Conservation (phyloP, 2,113 vertebrate genomes). For the Clarias gariepinus region DNA sequence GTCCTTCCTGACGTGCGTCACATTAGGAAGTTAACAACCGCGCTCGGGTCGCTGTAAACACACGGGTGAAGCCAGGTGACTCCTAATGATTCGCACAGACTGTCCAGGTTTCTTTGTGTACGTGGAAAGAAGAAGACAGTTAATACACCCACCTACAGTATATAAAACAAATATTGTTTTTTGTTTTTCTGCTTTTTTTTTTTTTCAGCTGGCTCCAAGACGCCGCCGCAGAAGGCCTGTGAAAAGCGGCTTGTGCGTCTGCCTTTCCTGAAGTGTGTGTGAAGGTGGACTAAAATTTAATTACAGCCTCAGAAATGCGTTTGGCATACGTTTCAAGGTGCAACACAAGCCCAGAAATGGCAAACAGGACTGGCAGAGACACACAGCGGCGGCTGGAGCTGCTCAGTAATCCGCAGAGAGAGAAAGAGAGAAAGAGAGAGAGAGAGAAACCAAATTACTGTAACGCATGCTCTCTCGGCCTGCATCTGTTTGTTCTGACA, state of each 20-base stretch:
- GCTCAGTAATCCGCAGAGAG: slow-evolving; percentile 74
- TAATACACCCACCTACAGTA: background rate
- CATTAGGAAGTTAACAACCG: slow-evolving; percentile 1
- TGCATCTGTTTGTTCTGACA: slow-evolving; percentile 43
- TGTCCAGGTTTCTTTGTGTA: background rate
- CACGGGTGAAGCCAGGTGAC: background rate
- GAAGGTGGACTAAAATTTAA: slow-evolving; percentile 81
- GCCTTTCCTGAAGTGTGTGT: slow-evolving; percentile 73
- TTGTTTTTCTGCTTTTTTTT: background rate
- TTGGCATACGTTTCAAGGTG: slow-evolving; percentile 84
- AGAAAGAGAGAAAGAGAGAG: slow-evolving; percentile 16
- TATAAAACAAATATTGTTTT: background rate
- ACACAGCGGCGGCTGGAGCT: slow-evolving; percentile 69
- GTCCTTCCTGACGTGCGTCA: slow-evolving; percentile 16
- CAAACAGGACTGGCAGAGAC: slow-evolving; percentile 72
- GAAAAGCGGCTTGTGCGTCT: slow-evolving; percentile 49
- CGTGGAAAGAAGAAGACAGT: background rate
- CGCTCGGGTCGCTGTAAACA: background rate
- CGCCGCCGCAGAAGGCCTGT: background rate
- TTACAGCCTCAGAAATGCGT: slow-evolving; percentile 80
- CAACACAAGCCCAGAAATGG: slow-evolving; percentile 76
- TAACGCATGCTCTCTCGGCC: slow-evolving; percentile 38
- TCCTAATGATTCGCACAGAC: background rate
- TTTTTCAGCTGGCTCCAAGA: background rate
- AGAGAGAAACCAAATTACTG: slow-evolving; percentile 47